Evolutionary conservation across 2,888 invertebrate species (phyloP).

Genomic region (Cacoxenus indagator): DNA sequence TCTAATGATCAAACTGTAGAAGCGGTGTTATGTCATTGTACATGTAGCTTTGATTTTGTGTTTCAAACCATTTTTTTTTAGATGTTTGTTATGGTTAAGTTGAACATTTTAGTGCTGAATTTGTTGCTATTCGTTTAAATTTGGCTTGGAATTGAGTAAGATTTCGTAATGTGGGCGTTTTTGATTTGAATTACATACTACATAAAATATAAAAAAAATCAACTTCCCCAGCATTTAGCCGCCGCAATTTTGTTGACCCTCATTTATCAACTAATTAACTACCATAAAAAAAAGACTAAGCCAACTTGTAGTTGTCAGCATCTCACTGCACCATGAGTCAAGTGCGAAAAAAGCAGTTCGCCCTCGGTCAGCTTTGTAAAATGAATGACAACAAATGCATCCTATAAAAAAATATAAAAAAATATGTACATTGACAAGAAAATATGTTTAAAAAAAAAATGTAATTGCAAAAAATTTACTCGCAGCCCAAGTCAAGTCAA

Average conservation of each 20-base stretch:
- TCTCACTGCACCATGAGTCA: background rate
- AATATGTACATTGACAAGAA: background rate
- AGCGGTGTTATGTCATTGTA: slow-evolving; percentile 3
- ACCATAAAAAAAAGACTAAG: no score
- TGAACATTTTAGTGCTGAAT: background rate
- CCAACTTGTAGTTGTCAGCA: background rate
- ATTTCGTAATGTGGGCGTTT: background rate
- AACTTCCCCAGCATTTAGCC: no score
- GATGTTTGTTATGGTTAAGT: background rate
- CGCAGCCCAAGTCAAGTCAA: background rate
- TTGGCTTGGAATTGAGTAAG: background rate
- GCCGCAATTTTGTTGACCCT: no score
- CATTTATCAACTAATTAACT: no score
- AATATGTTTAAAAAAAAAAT: background rate
- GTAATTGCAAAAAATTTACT: background rate
- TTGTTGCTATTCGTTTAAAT: background rate
- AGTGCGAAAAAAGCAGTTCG: slow-evolving; percentile 1
- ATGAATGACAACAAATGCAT: background rate
- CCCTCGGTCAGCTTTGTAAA: slow-evolving; percentile 9
- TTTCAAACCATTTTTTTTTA: no score
- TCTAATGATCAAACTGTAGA: background rate
- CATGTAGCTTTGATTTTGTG: background rate
- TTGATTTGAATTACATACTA: background rate
- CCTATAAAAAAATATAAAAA: background rate
- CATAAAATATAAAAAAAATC: no score